phyloP scores from a whole-genome alignment of 2,797 vertebrate genomes.

The Myoxocephalus aenaeus region DNA sequence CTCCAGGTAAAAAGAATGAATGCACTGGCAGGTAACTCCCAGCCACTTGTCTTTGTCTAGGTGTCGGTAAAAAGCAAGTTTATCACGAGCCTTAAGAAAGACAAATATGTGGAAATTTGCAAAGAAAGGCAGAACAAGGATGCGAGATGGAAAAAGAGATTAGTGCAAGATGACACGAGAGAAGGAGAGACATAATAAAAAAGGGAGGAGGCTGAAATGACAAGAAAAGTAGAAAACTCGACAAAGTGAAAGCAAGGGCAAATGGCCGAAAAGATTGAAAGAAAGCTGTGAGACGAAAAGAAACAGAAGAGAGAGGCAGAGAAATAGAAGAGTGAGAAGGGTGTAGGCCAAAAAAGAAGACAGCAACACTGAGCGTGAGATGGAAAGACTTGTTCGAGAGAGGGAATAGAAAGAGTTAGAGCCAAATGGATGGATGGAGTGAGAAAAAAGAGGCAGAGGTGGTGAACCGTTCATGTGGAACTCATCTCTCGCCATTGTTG shows the following conservation, averaged over 20 bases:
- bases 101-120: neutral
- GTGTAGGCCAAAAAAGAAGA: conserved; percentile 23
- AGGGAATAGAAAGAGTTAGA: conserved; percentile 14
- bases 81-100: neutral
- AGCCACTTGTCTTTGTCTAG: conserved; percentile 3
- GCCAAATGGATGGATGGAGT: conserved; percentile 41
- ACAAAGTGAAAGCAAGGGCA: neutral
- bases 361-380: conserved; percentile 12
- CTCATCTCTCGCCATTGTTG: conserved; percentile 79
- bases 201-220: neutral
- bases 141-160: neutral
- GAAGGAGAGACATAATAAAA: neutral
- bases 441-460: conserved; percentile 55
- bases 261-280: neutral
- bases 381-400: conserved; percentile 26
- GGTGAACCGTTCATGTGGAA: conserved; percentile 76
- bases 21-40: neutral
- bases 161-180: neutral
- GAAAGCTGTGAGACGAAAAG: neutral
- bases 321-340: conserved; percentile 2
- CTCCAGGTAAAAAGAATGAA: neutral
- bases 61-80: neutral
- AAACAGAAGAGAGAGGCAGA: neutral
- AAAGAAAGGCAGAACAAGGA: neutral
- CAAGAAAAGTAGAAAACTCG: neutral